Percentiles rank a stretch among this genome's conserved stretches.
phyloP scores from a whole-genome alignment of 2,888 invertebrate genomes.

The Dryococelus australis region DNA sequence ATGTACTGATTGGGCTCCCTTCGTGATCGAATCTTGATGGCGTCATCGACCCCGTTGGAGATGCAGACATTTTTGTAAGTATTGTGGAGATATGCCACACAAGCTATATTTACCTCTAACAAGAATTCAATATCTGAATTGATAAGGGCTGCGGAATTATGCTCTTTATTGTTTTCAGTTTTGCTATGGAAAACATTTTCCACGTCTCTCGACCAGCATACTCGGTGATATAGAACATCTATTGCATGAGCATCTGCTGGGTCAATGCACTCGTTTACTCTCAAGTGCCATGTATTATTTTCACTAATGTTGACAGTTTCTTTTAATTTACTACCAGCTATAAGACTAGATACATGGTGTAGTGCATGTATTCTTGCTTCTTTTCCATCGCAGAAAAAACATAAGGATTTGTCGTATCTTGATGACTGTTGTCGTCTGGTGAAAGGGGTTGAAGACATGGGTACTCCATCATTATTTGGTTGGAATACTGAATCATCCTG shows the following conservation, averaged over 20 bases:
- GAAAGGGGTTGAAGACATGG: not conserved
- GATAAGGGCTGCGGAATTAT: not conserved
- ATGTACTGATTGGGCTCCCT: not conserved
- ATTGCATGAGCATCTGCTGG: not conserved
- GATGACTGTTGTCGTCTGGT: not conserved
- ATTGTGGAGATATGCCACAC: not conserved
- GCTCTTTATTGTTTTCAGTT: not conserved
- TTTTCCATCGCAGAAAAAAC: not conserved
- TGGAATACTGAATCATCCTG: too few relatives aligned
- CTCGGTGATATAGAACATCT: not conserved
- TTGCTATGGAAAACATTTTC: not conserved
- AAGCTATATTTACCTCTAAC: not conserved
- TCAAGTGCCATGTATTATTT: not conserved
- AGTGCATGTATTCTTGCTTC: not conserved
- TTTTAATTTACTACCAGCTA: not conserved
- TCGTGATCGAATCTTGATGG: not conserved
- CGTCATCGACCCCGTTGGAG: not conserved
- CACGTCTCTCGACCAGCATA: not conserved
- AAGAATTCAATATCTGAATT: not conserved
- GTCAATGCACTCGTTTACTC: not conserved
- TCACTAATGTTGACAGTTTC: not conserved
- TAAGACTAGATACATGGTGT: not conserved
- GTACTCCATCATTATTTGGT: not conserved
- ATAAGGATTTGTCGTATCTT: not conserved
- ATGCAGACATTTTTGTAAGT: not conserved